These are phyloP conservation scores for Lasiommata megera DNA, from an alignment of 2,888 invertebrate genomes.

Conservation along the genomic window DNA sequence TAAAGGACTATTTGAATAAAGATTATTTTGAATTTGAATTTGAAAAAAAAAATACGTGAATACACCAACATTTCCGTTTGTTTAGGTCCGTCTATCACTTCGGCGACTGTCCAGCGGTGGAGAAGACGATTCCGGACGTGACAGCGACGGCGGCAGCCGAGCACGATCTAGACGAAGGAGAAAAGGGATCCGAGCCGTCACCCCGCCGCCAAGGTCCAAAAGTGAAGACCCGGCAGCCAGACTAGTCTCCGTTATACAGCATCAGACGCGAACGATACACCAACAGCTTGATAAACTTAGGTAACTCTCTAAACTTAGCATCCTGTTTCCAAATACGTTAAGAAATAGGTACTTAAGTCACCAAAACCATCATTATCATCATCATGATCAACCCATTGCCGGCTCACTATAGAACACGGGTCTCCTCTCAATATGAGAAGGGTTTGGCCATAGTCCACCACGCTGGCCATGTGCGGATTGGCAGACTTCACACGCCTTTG, in stretches of 20 bases:
- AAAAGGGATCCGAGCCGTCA: conserved; percentile 51
- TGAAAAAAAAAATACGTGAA: background rate
- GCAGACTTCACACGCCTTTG: too few species aligned
- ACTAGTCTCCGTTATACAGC: conserved; percentile 72
- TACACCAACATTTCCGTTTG: background rate
- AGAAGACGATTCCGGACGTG: conserved; percentile 75
- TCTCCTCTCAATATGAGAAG: too few species aligned
- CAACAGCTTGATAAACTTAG: conserved; percentile 74
- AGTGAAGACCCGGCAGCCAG: conserved; percentile 67
- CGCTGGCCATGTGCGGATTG: too few species aligned
- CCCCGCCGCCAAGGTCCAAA: conserved; percentile 60
- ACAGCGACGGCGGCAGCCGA: conserved; percentile 68
- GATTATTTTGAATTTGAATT: too few species aligned
- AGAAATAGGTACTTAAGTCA: too few species aligned
- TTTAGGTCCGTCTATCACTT: conserved; percentile 69
- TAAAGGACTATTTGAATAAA: too few species aligned
- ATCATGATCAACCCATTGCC: too few species aligned
- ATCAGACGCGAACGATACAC: conserved; percentile 73
- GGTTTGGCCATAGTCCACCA: too few species aligned
- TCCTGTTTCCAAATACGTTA: too few species aligned
- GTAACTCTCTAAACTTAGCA: conserved; percentile 41
- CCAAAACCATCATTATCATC: too few species aligned
- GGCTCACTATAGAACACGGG: too few species aligned
- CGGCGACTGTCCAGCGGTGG: conserved; percentile 72
- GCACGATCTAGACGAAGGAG: conserved; percentile 54